Base-by-base conservation (phyloP, 2,113 vertebrate species). In the Sebastes schlegelii region DNA sequence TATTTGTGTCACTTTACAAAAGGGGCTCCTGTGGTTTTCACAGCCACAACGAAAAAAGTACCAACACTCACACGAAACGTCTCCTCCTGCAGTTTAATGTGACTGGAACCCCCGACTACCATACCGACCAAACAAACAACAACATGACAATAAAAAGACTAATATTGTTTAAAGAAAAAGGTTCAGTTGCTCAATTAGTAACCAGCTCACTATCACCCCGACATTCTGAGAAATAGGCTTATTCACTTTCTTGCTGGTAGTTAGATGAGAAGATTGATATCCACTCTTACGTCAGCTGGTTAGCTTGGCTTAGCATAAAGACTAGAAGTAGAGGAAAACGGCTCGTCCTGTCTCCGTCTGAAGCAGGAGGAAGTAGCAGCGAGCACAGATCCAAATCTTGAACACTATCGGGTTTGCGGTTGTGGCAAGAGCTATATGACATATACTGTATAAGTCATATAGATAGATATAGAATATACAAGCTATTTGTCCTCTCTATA, bases 11-110 rank as follows among this genome's bases (percentile, higher is more conserved):
- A 40, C 34, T 46, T 34, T 52, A 34, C n/a, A 52, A 66, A 70
- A 65, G 5, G 11, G 60, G 34, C 68, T 61, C 48, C 54, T 63
- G 48, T 55, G 19, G 63, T 54, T 85, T 76, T 78, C 61, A 73
- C 82, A 84, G 67, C 43, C 0, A 34, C 34, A 34, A 34, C 34
- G 34, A 0, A 34, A 34, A 34, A 51, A 48, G 17, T 2, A 34
- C 55, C 23, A 65, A 51, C 48, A 51, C 43, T 58, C 40, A 23
- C 19, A 17, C 17, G 11, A 73, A 21, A n/a, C 17, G 2, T n/a
- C 21, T 66, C 77, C 23, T 60, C 52, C 43, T 71, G 60, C 7
- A n/a, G n/a, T 8, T 4, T 7, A 52, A 46, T 23, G 16, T 13
- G 55, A 21, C 54, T 26, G 34, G 19, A 43, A 21, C 21, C 21